Percentiles rank a stretch among this genome's conserved stretches.
Evolutionary conservation across 1,140 invertebrate genomes (phyloP).

Genomic region (Pentalonia nigronervosa): DNA sequence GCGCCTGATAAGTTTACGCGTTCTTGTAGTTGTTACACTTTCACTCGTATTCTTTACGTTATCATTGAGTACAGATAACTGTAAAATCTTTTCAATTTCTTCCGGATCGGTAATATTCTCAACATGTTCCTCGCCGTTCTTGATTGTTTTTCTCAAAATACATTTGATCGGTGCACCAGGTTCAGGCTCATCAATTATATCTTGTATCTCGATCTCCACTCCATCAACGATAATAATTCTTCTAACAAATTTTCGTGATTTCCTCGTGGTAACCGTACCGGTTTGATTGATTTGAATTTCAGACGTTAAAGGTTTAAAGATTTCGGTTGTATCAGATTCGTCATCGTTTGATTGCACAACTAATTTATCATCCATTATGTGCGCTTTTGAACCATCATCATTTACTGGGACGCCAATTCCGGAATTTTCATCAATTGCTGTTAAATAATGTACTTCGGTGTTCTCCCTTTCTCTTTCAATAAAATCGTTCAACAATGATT

Average conservation of each 20-base stretch:
- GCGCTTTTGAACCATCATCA: too few relatives aligned
- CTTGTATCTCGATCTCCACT: not conserved
- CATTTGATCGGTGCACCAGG: not conserved
- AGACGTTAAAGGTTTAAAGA: too few relatives aligned
- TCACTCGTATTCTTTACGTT: not conserved
- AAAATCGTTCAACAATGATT: too few relatives aligned
- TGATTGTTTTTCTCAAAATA: conserved; percentile 55
- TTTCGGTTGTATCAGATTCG: too few relatives aligned
- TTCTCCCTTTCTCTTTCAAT: too few relatives aligned
- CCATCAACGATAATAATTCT: not conserved
- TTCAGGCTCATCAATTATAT: not conserved
- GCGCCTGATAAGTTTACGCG: not conserved
- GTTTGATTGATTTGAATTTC: not conserved
- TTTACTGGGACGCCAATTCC: too few relatives aligned
- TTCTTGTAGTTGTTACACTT: not conserved
- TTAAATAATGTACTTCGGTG: too few relatives aligned
- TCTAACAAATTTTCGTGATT: not conserved
- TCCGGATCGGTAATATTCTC: not conserved
- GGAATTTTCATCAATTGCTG: not conserved
- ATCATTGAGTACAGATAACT: not conserved
- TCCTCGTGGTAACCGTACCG: not conserved
- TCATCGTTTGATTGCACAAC: too few relatives aligned
- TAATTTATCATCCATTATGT: not conserved
- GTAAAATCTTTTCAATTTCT: not conserved
- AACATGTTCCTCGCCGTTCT: not conserved